Conservation (phyloP, 2,797 vertebrate genomes). For the Avahi laniger region DNA sequence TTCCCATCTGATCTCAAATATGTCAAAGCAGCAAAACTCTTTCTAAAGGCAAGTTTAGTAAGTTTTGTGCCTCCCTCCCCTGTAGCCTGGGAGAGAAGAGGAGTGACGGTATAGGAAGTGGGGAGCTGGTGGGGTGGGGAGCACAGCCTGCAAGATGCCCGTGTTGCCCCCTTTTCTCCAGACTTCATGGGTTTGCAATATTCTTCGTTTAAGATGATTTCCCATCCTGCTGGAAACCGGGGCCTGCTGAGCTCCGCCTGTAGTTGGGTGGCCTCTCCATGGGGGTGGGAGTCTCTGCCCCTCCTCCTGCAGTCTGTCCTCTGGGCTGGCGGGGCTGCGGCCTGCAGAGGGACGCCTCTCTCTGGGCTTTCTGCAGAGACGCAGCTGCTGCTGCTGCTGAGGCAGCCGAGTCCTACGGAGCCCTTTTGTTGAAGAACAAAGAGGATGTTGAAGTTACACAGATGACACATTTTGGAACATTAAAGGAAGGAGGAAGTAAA, state of each 20-base stretch:
- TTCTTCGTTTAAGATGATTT: background rate
- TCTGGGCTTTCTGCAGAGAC: constrained; percentile 54
- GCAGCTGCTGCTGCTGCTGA: background rate
- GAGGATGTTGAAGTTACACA: constrained; percentile 88
- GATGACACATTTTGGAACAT: constrained; percentile 88
- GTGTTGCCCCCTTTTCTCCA: fast-evolving
- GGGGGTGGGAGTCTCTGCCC: background rate
- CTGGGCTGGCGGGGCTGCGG: too few relatives aligned
- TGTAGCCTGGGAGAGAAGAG: background rate
- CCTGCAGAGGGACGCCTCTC: background rate
- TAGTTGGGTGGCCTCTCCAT: background rate
- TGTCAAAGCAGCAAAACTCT: background rate
- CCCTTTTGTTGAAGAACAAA: constrained; percentile 88
- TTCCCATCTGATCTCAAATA: background rate
- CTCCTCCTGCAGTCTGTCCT: background rate
- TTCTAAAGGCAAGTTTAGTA: background rate
- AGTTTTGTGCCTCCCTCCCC: background rate
- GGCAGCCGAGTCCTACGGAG: constrained; percentile 59
- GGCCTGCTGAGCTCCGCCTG: background rate
- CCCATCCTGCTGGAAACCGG: too few relatives aligned
- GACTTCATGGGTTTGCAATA: too few relatives aligned
- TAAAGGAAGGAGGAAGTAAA: constrained; percentile 87
- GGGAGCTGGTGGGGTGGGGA: background rate
- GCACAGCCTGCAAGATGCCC: background rate
- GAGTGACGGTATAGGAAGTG: fast-evolving